These are phyloP conservation scores for Salarias fasciatus DNA, from an alignment of 2,797 vertebrate genomes.

Conservation along the genomic window DNA sequence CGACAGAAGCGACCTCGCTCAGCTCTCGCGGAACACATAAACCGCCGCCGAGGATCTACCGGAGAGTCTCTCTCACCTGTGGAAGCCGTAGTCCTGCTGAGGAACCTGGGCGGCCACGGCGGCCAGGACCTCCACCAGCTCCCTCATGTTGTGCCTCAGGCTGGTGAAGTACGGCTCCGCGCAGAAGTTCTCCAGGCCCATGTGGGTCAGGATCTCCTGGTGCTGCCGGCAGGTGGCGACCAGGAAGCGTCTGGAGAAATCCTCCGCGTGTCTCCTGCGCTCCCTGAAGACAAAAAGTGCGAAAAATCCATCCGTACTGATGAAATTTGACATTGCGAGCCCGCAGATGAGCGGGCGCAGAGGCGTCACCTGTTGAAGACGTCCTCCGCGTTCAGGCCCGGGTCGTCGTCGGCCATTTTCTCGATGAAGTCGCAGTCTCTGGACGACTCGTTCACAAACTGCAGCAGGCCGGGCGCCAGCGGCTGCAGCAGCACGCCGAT, in stretches of 20 bases:
- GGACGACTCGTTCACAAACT: constrained; percentile 91
- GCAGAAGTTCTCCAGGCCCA: constrained; percentile 92
- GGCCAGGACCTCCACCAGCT: constrained; percentile 88
- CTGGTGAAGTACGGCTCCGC: constrained; percentile 91
- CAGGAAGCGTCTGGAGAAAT: constrained; percentile 86
- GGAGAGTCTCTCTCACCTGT: constrained; percentile 64
- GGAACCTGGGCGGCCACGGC: constrained; percentile 89
- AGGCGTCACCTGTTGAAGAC: constrained; percentile 82
- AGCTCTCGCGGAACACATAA: not conserved
- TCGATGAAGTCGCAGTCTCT: constrained; percentile 89
- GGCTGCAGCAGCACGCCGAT: constrained; percentile 91
- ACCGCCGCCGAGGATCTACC: no score
- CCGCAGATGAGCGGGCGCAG: no score
- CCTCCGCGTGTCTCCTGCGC: constrained; percentile 81
- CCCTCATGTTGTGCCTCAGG: constrained; percentile 92
- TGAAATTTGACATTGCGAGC: no score
- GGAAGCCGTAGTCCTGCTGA: constrained; percentile 82
- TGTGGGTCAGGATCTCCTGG: constrained; percentile 84
- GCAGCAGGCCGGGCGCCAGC: constrained; percentile 83
- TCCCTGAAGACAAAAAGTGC: constrained; percentile 69
- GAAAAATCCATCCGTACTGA: no score
- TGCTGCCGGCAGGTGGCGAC: constrained; percentile 83
- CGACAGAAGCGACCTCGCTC: not conserved
- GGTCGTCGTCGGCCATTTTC: constrained; percentile 78
- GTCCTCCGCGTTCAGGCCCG: constrained; percentile 66